Evolutionary conservation across 2,113 vertebrate species (phyloP), one percentile per base, ranked within the genome.

Genomic region (Sphyrna mokarran): DNA sequence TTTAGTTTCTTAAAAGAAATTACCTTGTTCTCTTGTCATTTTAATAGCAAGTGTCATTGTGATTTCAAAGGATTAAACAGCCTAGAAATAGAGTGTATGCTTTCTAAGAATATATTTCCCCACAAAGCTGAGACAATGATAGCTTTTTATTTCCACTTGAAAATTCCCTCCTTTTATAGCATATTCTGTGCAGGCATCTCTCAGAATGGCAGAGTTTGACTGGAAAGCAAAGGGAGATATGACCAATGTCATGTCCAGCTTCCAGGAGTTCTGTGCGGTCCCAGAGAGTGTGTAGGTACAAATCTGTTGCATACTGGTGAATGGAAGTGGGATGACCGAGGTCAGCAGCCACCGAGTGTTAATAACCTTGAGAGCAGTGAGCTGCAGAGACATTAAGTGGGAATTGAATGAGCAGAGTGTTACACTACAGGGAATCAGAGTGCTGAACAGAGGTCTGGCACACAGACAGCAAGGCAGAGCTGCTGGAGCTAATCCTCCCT

Each of bases 401-500:
- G 72, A 96, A 16, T 96, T 95, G 96, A 95, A 0, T 22, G 80
- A 78, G 72, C 40, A 95, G 2, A 13, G 83, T 94, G 91, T 94
- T 94, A 94, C 91, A 94, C 91, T 94, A 70, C 91, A 94, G 91
- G 63, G 91, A 94, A 94, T 94, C 91, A 94, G 66, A 94, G 66
- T 68, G 63, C 63, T 94, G 91, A 94, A 69, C 94, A 95, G 68
- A 95, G 69, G 37, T 40, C 69, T 95, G 94, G 94, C 43, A 72
- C 97, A 96, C 96, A 97, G 96, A 97, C 97, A 97, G 97, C 96
- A 96, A 97, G 96, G 96, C 93, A 95, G 96, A 96, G 96, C 96
- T 97, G 96, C 97, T 97, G 97, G 96, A 98, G 97, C 97, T 97
- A 98, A 98, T 97, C 96, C 96, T 97, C 97, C 97, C 97, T 97